These are phyloP conservation scores for Fissipunctia ypsillon DNA, from an alignment of 2,888 invertebrate species.

Conservation along the genomic window DNA sequence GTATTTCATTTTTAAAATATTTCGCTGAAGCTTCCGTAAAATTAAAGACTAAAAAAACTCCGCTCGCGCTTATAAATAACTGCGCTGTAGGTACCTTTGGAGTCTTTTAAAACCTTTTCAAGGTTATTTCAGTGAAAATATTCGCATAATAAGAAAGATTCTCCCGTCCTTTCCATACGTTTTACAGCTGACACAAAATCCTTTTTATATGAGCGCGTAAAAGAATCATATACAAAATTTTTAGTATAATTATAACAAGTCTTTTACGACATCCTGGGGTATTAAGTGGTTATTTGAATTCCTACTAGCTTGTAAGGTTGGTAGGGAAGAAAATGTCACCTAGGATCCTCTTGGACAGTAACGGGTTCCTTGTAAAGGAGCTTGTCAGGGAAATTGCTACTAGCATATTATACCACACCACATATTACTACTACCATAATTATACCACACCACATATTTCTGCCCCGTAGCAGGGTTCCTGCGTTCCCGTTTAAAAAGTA, in stretches of 20 bases:
- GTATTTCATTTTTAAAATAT: too few relatives aligned
- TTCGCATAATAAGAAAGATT: slow-evolving; percentile 41
- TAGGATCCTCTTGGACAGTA: background rate
- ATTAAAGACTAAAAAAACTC: slow-evolving; percentile 45
- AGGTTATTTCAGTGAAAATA: slow-evolving; percentile 48
- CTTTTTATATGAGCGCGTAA: slow-evolving; percentile 57
- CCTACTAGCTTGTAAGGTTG: background rate
- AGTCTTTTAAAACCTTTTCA: slow-evolving; percentile 32
- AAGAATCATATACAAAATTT: slow-evolving; percentile 45
- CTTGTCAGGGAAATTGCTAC: background rate
- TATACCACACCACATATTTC: too few relatives aligned
- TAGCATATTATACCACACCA: too few relatives aligned
- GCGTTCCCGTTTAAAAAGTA: background rate
- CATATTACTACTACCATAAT: too few relatives aligned
- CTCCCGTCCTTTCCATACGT: slow-evolving; percentile 22
- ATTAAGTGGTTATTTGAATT: slow-evolving; percentile 33
- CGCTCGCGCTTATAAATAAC: slow-evolving; percentile 51
- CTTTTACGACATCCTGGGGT: slow-evolving; percentile 45
- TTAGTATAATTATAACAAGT: slow-evolving; percentile 38
- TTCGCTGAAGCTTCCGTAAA: slow-evolving; percentile 1
- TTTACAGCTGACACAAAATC: slow-evolving; percentile 55
- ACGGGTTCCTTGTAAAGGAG: background rate
- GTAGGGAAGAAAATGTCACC: background rate
- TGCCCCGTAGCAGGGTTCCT: background rate
- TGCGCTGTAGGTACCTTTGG: slow-evolving; percentile 5